Evolutionary conservation across 2,113 vertebrate genomes (phyloP), one percentile per base, ranked within the genome.

Genomic region (Myanophis thanlyinensis): DNA sequence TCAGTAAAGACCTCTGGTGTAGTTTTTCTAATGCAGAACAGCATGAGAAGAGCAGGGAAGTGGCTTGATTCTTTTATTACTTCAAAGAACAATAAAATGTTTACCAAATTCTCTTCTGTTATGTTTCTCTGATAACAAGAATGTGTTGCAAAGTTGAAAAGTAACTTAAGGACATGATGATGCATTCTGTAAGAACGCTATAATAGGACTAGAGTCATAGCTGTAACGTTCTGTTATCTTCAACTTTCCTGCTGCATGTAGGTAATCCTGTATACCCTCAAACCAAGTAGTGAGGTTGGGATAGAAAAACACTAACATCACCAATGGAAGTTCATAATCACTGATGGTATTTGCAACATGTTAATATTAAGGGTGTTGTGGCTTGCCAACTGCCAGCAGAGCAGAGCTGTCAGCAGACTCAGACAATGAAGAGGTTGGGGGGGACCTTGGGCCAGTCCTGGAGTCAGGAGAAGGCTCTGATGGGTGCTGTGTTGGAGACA

Each of bases 61-160:
- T 91, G 0, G 84, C 30, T 52, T 1, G 53, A 89, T 91, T 86
- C 5, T 40, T 96, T 93, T 95, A 73, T 94, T 92, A 94, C 5
- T 90, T 4, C 3, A 8, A 89, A 94, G 67, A 95, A 94, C 89
- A 97, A 96, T 97, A 97, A 97, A 80, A 97, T 15, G 89, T 95
- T 94, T 93, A 18, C 3, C 3, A 5, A 18, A 85, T 48, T 20
- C 6, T 35, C 4, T 12, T 1, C 22, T 25, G 35, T 20, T 40
- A 10, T 15, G 20, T 52, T 27, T 86, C 54, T 87, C 49, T 44
- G 40, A 13, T 62, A 27, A 30, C 27, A 51, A 5, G 27, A 87
- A 88, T 3, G 49, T 54, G n/a, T 22, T 8, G 3, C 18, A 8
- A 40, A 40, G 67, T 40, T 40, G n/a, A 20, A 80, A 40, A 80